Conservation (phyloP, 2,797 vertebrate genomes). For the Malurus leucopterus region DNA sequence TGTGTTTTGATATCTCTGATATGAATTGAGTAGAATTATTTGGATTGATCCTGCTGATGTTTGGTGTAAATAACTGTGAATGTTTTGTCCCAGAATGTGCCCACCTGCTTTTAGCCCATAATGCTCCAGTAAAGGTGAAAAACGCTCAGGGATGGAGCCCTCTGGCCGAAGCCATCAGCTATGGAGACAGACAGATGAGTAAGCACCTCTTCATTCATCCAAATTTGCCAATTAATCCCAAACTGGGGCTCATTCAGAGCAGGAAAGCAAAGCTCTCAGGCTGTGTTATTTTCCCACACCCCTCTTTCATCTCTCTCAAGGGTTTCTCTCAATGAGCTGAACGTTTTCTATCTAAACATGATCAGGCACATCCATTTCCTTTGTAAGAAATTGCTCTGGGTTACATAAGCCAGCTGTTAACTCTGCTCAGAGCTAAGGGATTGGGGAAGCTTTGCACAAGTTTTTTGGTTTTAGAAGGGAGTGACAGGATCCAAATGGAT, state of each 20-base stretch:
- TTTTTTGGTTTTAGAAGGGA: background rate
- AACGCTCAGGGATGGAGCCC: constrained; percentile 99
- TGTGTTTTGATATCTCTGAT: background rate
- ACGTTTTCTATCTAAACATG: background rate
- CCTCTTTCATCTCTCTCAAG: background rate
- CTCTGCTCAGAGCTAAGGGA: background rate
- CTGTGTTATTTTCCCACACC: background rate
- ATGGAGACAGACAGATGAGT: constrained; percentile 99
- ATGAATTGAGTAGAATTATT: background rate
- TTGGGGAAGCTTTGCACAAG: background rate
- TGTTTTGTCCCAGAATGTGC: constrained; percentile 86
- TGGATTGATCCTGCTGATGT: background rate
- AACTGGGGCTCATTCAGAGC: background rate
- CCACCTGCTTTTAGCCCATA: constrained; percentile 96
- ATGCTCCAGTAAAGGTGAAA: constrained; percentile 98
- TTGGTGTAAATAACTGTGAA: background rate
- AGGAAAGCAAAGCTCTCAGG: background rate
- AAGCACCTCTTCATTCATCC: constrained; percentile 58
- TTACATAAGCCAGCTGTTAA: background rate
- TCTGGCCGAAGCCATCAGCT: constrained; percentile 98
- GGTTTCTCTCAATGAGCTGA: background rate
- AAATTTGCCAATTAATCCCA: background rate
- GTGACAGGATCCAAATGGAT: background rate
- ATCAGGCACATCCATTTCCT: background rate
- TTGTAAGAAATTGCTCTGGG: background rate